Base-by-base conservation (phyloP, 1,140 invertebrate species). In the Achroia grisella region DNA sequence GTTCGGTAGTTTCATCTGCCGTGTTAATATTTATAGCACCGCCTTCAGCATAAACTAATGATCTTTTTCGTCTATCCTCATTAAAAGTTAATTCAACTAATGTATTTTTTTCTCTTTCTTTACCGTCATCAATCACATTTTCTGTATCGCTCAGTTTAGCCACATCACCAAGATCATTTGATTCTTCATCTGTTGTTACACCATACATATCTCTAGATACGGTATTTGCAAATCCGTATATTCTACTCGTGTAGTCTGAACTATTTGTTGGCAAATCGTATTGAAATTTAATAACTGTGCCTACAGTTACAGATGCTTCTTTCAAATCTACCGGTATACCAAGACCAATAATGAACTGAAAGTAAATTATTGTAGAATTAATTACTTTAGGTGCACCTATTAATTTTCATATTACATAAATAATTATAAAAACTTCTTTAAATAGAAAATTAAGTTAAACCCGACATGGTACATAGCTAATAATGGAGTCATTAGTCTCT, bases 251-350 rank as follows among this genome's bases (percentile, higher is more conserved):
- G 45, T 89, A 90, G 54, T 89, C 85, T 4, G 89, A 76, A 30
- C 87, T 87, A 52, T 91, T 91, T 15, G 68, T 76, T 0, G 91
- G 91, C 48, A 91, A 63, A 12, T 80, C 66, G 71, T 90, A 92
- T 34, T 89, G 76, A 23, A 89, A 85, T 77, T 92, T 92, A 1
- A 91, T 80, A 29, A 91, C 90, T 1, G 87, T 85, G 2, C 91
- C 91, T 9, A 91, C 84, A 5, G 91, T 91, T 0, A 91, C 86
- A 39, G 88, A 88, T 39, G 89, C 86, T 40, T 87, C 84, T 47
- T 90, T 87, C 27, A 91, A 62, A 67, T 91, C 89, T 8, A 92
- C 71, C 1, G 91, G 91, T 17, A 91, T 87, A 53, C 90, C 90
- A 32, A 91, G 61, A 46, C 90, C 91, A 28, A 90, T 87, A 71